These are phyloP conservation scores for Idaea biselata DNA, from an alignment of 2,888 invertebrate species.

Conservation along the genomic window DNA sequence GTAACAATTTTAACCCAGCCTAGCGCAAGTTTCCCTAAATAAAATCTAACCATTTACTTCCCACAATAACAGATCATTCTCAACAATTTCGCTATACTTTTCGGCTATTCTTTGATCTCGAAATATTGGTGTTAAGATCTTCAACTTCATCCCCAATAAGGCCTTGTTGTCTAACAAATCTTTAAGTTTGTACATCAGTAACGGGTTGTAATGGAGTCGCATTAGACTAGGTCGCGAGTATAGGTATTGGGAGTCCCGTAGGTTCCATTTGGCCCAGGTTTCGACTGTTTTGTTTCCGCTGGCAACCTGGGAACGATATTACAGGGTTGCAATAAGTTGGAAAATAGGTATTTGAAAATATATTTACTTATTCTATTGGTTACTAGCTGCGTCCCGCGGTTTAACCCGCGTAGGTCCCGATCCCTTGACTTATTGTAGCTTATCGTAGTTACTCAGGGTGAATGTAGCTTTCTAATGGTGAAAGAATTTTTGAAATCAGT, in stretches of 20 bases:
- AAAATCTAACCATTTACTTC: conserved; percentile 73
- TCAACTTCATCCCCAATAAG: conserved; percentile 86
- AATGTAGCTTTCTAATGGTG: no score
- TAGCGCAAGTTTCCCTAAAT: no score
- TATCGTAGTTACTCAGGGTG: no score
- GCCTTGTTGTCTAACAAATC: conserved; percentile 88
- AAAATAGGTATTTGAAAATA: no score
- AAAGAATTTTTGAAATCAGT: no score
- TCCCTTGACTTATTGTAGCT: no score
- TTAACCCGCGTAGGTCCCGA: no score
- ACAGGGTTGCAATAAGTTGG: no score
- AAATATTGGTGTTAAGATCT: conserved; percentile 87
- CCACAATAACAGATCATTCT: conserved; percentile 92
- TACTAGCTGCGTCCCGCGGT: no score
- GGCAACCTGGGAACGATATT: conserved; percentile 72
- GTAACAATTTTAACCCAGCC: no score
- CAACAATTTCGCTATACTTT: conserved; percentile 91
- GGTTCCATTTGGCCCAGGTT: conserved; percentile 85
- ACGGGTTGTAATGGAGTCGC: conserved; percentile 87
- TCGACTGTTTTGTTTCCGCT: conserved; percentile 89
- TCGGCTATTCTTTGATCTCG: conserved; percentile 84
- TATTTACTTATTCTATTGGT: no score
- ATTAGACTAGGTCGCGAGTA: conserved; percentile 90
- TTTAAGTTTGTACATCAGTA: conserved; percentile 85
- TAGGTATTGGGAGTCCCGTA: conserved; percentile 87